Conservation (phyloP, 2,888 invertebrate species). For the Mythimna ferrago region DNA sequence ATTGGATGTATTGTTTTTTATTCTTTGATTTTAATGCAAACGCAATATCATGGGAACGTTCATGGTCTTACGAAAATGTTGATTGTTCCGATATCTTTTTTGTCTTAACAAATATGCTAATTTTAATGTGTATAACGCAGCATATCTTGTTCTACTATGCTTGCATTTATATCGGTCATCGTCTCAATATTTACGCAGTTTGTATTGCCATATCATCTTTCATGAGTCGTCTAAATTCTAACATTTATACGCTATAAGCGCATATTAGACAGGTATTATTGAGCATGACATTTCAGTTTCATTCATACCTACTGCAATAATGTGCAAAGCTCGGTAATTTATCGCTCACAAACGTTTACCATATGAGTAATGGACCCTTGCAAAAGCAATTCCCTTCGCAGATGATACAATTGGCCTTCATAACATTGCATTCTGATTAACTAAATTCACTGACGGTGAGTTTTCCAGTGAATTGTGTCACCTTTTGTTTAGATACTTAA, state of each 20-base stretch:
- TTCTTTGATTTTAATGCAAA: not conserved
- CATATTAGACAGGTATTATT: constrained; percentile 13
- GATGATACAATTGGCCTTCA: constrained; percentile 38
- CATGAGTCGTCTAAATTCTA: constrained; percentile 1
- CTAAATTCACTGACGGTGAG: constrained; percentile 33
- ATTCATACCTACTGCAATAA: constrained; percentile 43
- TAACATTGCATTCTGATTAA: constrained; percentile 26
- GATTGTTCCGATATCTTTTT: not conserved
- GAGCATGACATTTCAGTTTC: constrained; percentile 38
- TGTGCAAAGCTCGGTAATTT: constrained; percentile 32
- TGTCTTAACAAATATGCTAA: not conserved
- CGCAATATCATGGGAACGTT: not conserved
- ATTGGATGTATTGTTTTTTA: constrained; percentile 22
- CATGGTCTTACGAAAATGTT: not conserved
- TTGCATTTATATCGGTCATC: not conserved
- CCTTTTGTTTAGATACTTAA: constrained; percentile 16
- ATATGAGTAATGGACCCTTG: constrained; percentile 44
- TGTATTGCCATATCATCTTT: not conserved
- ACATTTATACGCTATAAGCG: not conserved
- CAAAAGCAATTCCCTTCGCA: constrained; percentile 47
- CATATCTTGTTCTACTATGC: not conserved
- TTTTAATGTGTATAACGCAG: not conserved
- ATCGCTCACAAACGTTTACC: constrained; percentile 47
- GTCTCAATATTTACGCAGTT: not conserved
- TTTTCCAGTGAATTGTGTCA: constrained; percentile 27